phyloP scores from a whole-genome alignment of 2,113 vertebrate genomes.

The Psittacula cyanocephala region DNA sequence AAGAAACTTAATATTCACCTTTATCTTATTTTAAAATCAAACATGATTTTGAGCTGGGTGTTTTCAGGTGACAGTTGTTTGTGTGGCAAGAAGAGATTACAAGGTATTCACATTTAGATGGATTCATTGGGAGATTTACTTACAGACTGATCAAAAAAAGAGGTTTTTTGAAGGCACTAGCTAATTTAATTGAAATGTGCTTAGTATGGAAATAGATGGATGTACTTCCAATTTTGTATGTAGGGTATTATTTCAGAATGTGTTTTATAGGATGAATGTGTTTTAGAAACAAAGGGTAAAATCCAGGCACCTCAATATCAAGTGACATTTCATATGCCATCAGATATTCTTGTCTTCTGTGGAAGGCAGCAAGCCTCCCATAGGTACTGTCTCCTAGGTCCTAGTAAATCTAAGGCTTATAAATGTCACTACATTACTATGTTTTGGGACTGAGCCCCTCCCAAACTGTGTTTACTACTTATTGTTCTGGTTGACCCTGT shows the following conservation, averaged over 20 bases:
- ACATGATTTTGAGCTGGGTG: not conserved
- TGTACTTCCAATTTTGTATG: not conserved
- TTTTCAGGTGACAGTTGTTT: not conserved
- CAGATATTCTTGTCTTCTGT: not conserved
- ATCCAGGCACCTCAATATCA: not conserved
- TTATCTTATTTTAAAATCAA: not conserved
- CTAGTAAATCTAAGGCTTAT: not conserved
- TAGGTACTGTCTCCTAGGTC: not conserved
- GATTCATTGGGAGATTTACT: not conserved
- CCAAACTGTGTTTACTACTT: not conserved
- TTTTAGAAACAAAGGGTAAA: not conserved
- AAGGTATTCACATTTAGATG: not conserved
- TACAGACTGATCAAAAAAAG: not conserved
- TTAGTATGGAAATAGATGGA: not conserved
- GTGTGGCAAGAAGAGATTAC: not conserved
- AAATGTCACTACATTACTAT: not conserved
- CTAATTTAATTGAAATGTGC: not conserved
- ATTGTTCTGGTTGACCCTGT: not conserved
- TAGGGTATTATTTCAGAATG: not conserved
- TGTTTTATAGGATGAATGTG: not conserved
- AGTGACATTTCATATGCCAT: not conserved
- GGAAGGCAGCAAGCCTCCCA: not conserved
- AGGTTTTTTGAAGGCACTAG: not conserved
- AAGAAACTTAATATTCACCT: not conserved
- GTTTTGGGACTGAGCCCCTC: not conserved